phyloP scores from a whole-genome alignment of 2,888 invertebrate species.

The Trichogramma evanescens region DNA sequence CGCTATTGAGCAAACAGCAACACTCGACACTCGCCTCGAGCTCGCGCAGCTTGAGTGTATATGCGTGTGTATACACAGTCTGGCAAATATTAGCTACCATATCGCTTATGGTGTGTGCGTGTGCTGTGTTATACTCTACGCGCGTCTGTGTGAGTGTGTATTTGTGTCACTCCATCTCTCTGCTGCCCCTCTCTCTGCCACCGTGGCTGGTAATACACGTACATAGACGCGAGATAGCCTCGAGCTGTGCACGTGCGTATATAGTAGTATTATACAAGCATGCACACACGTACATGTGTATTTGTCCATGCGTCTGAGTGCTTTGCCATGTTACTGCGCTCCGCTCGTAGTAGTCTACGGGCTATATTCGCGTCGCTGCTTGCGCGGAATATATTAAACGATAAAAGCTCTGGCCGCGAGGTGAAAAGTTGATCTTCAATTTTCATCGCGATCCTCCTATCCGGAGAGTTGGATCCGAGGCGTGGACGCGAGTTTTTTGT shows the following conservation, averaged over 20 bases:
- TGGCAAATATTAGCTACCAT: conserved; percentile 46
- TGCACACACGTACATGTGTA: conserved; percentile 7
- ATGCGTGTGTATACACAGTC: conserved; percentile 43
- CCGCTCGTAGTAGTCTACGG: too few species aligned
- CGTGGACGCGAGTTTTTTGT: too few species aligned
- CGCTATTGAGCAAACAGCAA: conserved; percentile 31
- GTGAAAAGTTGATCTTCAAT: too few species aligned
- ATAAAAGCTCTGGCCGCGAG: too few species aligned
- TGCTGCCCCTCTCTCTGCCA: too few species aligned
- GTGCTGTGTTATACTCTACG: conserved; percentile 29
- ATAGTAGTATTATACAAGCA: conserved; percentile 14
- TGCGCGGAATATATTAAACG: too few species aligned
- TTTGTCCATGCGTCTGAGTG: neutral
- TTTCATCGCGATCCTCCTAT: too few species aligned
- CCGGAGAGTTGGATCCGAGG: too few species aligned
- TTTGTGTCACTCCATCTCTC: conserved; percentile 5
- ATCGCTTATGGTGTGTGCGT: conserved; percentile 44
- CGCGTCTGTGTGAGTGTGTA: conserved; percentile 34
- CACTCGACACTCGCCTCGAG: conserved; percentile 8
- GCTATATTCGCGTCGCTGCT: too few species aligned
- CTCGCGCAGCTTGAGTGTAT: conserved; percentile 26
- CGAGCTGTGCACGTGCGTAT: conserved; percentile 11
- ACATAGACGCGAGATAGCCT: too few species aligned
- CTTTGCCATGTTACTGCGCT: too few species aligned
- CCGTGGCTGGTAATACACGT: too few species aligned